Evolutionary conservation across 2,797 vertebrate genomes (phyloP).

Genomic region (Gastrophryne carolinensis): DNA sequence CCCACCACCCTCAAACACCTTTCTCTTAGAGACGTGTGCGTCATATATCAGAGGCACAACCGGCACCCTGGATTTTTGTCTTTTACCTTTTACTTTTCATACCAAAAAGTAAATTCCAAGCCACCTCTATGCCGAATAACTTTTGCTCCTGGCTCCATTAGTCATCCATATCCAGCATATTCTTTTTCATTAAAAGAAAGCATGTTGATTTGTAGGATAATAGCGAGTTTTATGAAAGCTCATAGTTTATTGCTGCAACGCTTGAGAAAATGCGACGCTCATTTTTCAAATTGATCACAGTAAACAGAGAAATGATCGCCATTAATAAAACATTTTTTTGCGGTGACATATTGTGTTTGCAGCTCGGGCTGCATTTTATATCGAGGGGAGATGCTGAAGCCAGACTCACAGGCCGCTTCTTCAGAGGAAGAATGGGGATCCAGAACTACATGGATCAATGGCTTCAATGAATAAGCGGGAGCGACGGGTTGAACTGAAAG

Average conservation of each 20-base stretch:
- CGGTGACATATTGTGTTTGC: slow-evolving; percentile 41
- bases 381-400: neutral
- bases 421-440: no score
- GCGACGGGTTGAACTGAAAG: no score
- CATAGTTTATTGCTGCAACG: slow-evolving; percentile 23
- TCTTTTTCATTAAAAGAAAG: slow-evolving; percentile 40
- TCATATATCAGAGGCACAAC: no score
- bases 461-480: no score
- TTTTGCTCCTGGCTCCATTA: slow-evolving; percentile 6
- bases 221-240: slow-evolving; percentile 39
- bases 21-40: no score
- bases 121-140: neutral
- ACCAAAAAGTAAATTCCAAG: no score
- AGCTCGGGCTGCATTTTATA: slow-evolving; percentile 18
- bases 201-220: slow-evolving; percentile 45
- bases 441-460: no score
- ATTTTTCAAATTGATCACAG: slow-evolving; percentile 49
- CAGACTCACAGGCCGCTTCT: neutral
- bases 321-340: slow-evolving; percentile 40
- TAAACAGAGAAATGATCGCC: slow-evolving; percentile 49
- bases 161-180: slow-evolving; percentile 8
- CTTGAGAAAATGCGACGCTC: slow-evolving; percentile 45
- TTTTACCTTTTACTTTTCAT: no score
- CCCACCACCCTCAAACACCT: no score
- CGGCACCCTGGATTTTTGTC: no score